Conservation (phyloP, 2,113 vertebrate genomes). For the Anhinga anhinga region DNA sequence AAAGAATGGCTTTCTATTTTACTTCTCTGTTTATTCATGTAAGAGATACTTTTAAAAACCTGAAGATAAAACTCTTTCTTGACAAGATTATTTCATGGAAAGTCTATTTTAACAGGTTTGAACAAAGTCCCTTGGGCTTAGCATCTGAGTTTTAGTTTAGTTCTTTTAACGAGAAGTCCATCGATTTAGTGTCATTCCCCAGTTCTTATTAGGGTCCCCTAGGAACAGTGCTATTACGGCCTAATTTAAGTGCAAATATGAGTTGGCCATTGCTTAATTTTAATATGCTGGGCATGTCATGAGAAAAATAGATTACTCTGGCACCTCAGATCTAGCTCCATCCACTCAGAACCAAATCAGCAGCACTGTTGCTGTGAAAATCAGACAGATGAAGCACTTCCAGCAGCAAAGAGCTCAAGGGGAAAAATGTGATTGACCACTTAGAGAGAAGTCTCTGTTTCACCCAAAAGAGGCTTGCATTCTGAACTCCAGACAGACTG, state of each 20-base stretch:
- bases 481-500: not conserved
- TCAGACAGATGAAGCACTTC: constrained; percentile 1
- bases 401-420: not conserved
- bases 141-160: not conserved
- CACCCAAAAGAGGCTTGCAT: not conserved
- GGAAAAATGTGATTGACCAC: not conserved
- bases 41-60: not conserved
- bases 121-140: not conserved
- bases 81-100: not conserved
- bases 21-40: not conserved
- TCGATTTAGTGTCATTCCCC: constrained; percentile 16
- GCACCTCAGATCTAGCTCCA: not conserved
- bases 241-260: constrained; percentile 21
- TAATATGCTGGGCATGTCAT: not conserved
- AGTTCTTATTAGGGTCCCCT: not conserved
- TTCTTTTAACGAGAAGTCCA: not conserved
- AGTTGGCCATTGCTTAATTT: not conserved
- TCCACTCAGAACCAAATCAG: not conserved
- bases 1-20: not conserved
- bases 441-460: not conserved
- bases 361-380: not conserved
- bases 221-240: not conserved
- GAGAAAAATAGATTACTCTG: not conserved
- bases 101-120: not conserved
- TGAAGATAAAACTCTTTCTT: not conserved